Evolutionary conservation across 2,113 vertebrate species (phyloP).

Genomic region (Arizona elegans): DNA sequence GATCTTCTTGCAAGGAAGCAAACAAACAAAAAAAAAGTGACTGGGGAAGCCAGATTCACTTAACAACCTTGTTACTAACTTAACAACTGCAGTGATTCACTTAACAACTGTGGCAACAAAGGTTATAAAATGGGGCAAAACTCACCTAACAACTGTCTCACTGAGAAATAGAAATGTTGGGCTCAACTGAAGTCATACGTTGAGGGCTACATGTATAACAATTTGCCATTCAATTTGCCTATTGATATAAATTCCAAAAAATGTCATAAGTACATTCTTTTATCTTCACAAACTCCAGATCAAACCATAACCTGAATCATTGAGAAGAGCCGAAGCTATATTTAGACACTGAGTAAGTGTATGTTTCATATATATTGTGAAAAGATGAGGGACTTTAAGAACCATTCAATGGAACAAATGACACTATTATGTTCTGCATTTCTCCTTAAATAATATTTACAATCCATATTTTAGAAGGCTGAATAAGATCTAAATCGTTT

Average conservation of each 20-base stretch:
- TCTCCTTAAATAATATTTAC: background rate
- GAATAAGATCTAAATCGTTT: background rate
- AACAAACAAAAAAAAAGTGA: background rate
- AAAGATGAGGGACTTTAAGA: background rate
- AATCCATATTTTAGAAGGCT: background rate
- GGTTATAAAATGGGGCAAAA: background rate
- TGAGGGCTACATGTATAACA: background rate
- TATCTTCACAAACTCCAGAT: background rate
- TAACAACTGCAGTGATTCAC: background rate
- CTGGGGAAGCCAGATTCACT: background rate
- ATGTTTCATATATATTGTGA: background rate
- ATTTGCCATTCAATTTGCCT: background rate
- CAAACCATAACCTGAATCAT: background rate
- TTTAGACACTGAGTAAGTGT: background rate
- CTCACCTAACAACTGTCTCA: background rate
- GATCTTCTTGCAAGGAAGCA: background rate
- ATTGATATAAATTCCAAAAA: background rate
- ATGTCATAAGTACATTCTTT: background rate
- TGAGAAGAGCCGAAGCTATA: background rate
- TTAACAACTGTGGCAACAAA: background rate
- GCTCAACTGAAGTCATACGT: background rate
- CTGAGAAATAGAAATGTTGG: background rate
- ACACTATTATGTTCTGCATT: background rate
- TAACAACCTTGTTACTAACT: background rate
- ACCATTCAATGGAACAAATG: background rate